A percentile compares a stretch with the other conserved stretches of the same genome.
Conservation (phyloP, 1,140 invertebrate species). For the Drosophila parvula region DNA sequence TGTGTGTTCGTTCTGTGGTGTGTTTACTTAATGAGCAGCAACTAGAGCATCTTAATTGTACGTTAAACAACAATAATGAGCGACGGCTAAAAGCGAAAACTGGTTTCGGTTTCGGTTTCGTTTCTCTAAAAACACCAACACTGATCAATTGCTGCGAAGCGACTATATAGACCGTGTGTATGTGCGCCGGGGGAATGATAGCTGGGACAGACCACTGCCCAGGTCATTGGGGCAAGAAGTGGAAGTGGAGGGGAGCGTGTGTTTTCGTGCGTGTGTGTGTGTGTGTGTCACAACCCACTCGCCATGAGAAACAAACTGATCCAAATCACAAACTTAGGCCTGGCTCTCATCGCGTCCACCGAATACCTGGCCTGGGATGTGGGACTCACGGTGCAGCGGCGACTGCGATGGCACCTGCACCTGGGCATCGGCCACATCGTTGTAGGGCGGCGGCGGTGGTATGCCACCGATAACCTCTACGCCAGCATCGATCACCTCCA, state of each 20-base stretch:
- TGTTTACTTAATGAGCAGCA: conserved; percentile 48
- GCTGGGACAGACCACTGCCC: conserved; percentile 15
- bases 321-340: conserved; percentile 73
- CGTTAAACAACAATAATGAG: conserved; percentile 71
- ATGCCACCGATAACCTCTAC: conserved; percentile 44
- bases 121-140: conserved; percentile 53
- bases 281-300: conserved; percentile 53
- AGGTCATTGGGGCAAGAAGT: conserved; percentile 42
- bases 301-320: conserved; percentile 47
- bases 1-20: background rate
- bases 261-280: background rate
- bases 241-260: conserved; percentile 1
- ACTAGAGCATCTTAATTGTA: conserved; percentile 57
- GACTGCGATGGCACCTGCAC: conserved; percentile 55
- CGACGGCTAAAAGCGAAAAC: conserved; percentile 55
- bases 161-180: conserved; percentile 24
- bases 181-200: conserved; percentile 40
- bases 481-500: conserved; percentile 64
- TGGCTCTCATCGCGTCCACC: conserved; percentile 71
- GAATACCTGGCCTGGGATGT: conserved; percentile 65
- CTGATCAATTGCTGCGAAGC: conserved; percentile 39
- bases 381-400: conserved; percentile 48
- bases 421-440: conserved; percentile 57
- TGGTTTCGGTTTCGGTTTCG: conserved; percentile 15
- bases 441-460: conserved; percentile 71